Evolutionary conservation across 2,888 invertebrate species (phyloP), one percentile per base, ranked within the genome.

Genomic region (Therioaphis trifolii): DNA sequence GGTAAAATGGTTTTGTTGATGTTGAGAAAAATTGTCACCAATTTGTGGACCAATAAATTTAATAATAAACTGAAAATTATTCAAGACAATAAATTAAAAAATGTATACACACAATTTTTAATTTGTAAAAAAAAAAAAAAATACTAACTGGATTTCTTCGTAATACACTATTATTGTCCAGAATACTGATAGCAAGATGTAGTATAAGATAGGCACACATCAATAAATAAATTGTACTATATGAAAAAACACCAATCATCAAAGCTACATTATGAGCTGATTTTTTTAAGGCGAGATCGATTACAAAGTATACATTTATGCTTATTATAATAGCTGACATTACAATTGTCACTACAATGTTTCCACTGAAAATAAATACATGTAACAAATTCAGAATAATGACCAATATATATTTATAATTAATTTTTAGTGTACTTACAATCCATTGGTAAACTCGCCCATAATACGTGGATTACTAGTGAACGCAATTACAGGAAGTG

Each of bases 401-500:
- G 0, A n/a, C 14, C 3, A 35, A 35, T 35, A 35, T 35, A 66
- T n/a, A 21, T 69, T 79, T 24, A 46, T 58, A 5, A 55, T 52
- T 40, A 52, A 69, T 69, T 77, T 49, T 29, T 4, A 40, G 52
- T 68, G 14, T 52, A 90, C 92, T 90, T 89, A 94, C 94, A 92
- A 86, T 89, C 94, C 94, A 89, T 95, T 96, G 49, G 91, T 92
- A 88, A 96, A 96, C 87, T 94, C 93, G 52, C 94, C 94, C 96
- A 96, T 96, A 69, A 96, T 93, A 69, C 91, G 90, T 4, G 89
- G 88, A 86, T 93, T 93, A 84, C 94, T 94, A 0, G 96, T 96
- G 88, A 96, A 96, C 0, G 96, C 95, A 84, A 96, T 92, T 1
- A 94, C 93, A 9, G 96, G 96, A 85, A 96, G 91, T 4, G 94